Percentiles rank a stretch among this genome's conserved stretches.
Evolutionary conservation across 2,797 vertebrate genomes (phyloP).

Genomic region (Uromys caudimaculatus): DNA sequence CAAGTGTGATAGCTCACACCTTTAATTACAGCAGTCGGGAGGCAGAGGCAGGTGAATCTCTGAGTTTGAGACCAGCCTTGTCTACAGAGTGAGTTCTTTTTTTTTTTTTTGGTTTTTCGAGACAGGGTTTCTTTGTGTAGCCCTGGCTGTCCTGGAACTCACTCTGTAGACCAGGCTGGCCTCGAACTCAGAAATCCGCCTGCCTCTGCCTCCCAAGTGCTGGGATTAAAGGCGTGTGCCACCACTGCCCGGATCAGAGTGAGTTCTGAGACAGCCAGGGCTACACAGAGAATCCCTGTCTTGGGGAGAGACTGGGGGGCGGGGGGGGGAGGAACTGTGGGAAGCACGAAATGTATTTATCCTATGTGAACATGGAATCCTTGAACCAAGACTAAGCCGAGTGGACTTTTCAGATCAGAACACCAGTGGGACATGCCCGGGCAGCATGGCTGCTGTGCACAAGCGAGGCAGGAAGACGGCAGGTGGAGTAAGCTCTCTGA

Average conservation of each 20-base stretch:
- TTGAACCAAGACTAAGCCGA: not conserved
- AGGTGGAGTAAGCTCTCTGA: not conserved
- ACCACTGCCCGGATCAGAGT: too few relatives aligned
- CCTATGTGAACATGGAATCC: not conserved
- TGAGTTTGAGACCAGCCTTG: not conserved
- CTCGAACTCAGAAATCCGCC: too few relatives aligned
- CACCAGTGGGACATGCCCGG: rapidly evolving
- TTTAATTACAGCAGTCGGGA: not conserved
- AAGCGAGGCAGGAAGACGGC: not conserved
- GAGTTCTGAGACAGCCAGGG: not conserved
- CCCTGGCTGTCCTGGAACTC: too few relatives aligned
- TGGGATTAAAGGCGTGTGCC: too few relatives aligned
- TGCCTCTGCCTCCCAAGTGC: too few relatives aligned
- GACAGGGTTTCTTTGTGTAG: too few relatives aligned
- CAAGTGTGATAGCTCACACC: not conserved
- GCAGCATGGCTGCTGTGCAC: too few relatives aligned
- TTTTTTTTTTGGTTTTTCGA: too few relatives aligned
- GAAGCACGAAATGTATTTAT: not conserved
- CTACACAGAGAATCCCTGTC: not conserved
- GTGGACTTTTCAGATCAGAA: not conserved
- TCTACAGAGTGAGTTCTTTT: too few relatives aligned
- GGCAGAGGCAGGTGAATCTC: not conserved
- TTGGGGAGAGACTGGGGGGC: not conserved
- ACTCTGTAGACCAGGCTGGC: too few relatives aligned
- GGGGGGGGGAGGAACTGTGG: not conserved